Evolutionary conservation across 2,113 vertebrate genomes (phyloP).

Genomic region (Tauraco erythrolophus): DNA sequence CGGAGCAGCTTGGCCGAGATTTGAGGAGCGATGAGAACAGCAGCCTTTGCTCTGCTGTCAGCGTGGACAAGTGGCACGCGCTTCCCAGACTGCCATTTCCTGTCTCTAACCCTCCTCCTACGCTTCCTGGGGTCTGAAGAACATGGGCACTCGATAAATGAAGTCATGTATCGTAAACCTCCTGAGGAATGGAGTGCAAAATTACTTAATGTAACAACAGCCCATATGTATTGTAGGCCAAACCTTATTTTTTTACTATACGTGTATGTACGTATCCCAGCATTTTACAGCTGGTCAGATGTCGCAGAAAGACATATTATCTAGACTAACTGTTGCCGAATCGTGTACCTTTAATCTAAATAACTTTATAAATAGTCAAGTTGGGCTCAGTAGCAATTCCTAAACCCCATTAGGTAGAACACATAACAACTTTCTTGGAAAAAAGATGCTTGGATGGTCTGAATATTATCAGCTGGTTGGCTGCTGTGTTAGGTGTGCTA

Average conservation of each 20-base stretch:
- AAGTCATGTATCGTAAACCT: background rate
- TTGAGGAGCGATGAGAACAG: background rate
- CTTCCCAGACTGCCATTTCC: background rate
- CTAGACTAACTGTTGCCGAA: background rate
- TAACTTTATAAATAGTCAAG: background rate
- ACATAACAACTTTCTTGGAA: background rate
- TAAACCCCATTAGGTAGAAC: background rate
- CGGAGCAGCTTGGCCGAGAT: background rate
- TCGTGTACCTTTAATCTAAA: background rate
- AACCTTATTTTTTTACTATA: background rate
- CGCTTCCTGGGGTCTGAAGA: background rate
- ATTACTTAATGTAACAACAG: background rate
- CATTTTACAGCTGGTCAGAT: background rate
- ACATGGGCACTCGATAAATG: background rate
- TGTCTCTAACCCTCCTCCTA: background rate
- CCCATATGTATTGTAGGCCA: background rate
- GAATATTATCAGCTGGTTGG: background rate
- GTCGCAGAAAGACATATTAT: background rate
- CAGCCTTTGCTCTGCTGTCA: background rate
- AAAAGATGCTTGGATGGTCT: background rate
- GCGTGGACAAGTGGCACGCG: accelerated
- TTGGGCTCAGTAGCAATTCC: background rate
- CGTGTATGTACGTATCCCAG: background rate
- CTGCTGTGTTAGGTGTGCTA: background rate
- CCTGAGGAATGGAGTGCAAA: background rate